A percentile compares a stretch with the other conserved stretches of the same genome.
These are phyloP conservation scores for Drosophila algonquin DNA, from an alignment of 2,888 invertebrate species.

Conservation along the genomic window DNA sequence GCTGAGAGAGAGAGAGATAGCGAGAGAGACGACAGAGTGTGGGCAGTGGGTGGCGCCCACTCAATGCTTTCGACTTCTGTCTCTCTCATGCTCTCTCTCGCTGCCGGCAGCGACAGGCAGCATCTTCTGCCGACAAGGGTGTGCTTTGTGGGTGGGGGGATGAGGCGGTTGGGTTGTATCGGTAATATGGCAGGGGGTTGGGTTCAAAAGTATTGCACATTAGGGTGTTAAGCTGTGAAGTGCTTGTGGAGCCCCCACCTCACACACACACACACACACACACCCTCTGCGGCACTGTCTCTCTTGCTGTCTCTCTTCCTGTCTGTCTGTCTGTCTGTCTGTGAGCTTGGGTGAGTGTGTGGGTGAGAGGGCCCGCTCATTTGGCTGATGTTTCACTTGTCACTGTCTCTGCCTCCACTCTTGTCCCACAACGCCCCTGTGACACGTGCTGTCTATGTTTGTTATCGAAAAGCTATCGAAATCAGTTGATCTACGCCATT, in stretches of 20 bases:
- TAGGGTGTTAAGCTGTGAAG: conserved; percentile 83
- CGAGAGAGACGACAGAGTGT: conserved; percentile 17
- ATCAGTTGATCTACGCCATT: conserved; percentile 33
- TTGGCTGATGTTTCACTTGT: conserved; percentile 65
- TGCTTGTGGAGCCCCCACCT: conserved; percentile 57
- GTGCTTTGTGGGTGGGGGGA: conserved; percentile 3
- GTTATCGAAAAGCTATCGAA: conserved; percentile 43
- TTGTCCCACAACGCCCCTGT: conserved; percentile 26
- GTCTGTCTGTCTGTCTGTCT: conserved; percentile 2
- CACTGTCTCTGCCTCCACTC: conserved; percentile 41
- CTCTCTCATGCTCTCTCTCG: conserved; percentile 20
- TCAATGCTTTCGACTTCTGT: conserved; percentile 5
- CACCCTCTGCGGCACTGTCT: conserved; percentile 33
- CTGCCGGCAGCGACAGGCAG: conserved; percentile 22
- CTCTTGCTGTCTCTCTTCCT: conserved; percentile 25
- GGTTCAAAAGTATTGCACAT: conserved; percentile 80
- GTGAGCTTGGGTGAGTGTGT: not conserved
- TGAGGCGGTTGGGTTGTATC: conserved; percentile 25
- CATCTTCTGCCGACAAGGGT: conserved; percentile 23
- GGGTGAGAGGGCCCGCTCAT: conserved; percentile 35
- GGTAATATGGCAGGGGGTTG: conserved; percentile 40
- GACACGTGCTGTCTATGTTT: conserved; percentile 8
- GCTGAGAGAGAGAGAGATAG: conserved; percentile 17
- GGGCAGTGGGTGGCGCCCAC: conserved; percentile 64
- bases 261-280: conserved; percentile 35